Evolutionary conservation across 2,888 invertebrate species (phyloP).

Genomic region (Spicauda simplicius): DNA sequence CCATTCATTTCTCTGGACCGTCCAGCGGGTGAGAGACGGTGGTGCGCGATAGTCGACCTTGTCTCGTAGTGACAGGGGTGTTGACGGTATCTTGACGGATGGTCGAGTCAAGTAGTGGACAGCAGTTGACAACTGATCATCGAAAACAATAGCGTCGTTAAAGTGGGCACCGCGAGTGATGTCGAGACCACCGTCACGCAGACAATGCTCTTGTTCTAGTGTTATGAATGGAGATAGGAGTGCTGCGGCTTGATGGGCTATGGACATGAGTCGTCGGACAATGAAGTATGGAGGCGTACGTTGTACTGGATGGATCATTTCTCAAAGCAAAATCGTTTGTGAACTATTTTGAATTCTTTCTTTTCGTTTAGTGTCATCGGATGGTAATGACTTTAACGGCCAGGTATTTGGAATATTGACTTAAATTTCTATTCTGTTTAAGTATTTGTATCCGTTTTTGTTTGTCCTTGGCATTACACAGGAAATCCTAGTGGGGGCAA

Average conservation of each 20-base stretch:
- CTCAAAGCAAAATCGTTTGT: no score
- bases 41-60: constrained; percentile 50
- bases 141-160: constrained; percentile 81
- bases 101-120: constrained; percentile 50
- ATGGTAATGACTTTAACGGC: no score
- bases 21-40: constrained; percentile 41
- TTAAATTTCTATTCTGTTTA: no score
- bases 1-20: constrained; percentile 66
- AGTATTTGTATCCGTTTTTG: no score
- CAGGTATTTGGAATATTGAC: no score
- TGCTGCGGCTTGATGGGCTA: background rate
- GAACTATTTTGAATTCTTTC: no score
- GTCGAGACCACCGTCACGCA: constrained; percentile 71
- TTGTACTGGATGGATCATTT: background rate
- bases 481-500: no score
- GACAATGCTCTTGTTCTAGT: constrained; percentile 52
- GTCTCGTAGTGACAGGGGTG: constrained; percentile 43
- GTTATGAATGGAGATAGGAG: constrained; percentile 50
- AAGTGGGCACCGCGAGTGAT: constrained; percentile 74
- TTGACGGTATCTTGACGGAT: constrained; percentile 30
- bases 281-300: background rate
- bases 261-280: background rate
- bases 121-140: constrained; percentile 74
- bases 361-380: no score
- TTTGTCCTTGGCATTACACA: no score